These are phyloP conservation scores for Cyclina sinensis DNA, from an alignment of 1,140 invertebrate species.

Conservation along the genomic window DNA sequence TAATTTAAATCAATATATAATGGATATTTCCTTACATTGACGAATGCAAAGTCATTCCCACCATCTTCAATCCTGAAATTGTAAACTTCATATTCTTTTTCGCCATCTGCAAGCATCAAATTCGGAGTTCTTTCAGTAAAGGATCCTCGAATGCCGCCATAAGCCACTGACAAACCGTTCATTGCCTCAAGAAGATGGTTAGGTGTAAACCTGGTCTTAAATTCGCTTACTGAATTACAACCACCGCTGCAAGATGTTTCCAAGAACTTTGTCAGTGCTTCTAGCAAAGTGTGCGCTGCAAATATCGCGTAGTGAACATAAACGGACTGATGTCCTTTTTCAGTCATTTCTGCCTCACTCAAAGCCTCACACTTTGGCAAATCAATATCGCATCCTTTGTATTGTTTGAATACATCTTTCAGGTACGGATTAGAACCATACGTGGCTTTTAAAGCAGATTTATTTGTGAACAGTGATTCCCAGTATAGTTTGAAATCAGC, in stretches of 20 bases:
- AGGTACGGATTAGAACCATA: conserved; percentile 24
- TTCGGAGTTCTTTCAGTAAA: not conserved
- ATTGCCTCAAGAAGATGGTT: not conserved
- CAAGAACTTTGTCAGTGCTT: not conserved
- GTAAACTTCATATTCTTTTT: not conserved
- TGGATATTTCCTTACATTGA: conserved; percentile 12
- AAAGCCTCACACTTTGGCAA: not conserved
- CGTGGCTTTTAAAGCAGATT: not conserved
- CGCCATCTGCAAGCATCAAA: not conserved
- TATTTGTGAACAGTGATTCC: conserved; percentile 49
- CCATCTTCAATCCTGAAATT: not conserved
- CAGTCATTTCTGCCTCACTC: not conserved
- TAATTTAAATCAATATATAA: no score
- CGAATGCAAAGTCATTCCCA: not conserved
- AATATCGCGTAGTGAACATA: conserved; percentile 20
- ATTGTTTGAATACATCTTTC: not conserved
- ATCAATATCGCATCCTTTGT: not conserved
- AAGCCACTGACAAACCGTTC: not conserved
- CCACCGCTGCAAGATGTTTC: not conserved
- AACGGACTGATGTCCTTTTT: not conserved
- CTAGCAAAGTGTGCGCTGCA: not conserved
- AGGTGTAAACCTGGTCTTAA: not conserved
- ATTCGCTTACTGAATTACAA: not conserved
- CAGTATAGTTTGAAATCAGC: conserved; percentile 41
- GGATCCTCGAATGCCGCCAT: not conserved